Evolutionary conservation across 1,140 invertebrate genomes (phyloP), one percentile per base, ranked within the genome.

Genomic region (Homarus americanus): DNA sequence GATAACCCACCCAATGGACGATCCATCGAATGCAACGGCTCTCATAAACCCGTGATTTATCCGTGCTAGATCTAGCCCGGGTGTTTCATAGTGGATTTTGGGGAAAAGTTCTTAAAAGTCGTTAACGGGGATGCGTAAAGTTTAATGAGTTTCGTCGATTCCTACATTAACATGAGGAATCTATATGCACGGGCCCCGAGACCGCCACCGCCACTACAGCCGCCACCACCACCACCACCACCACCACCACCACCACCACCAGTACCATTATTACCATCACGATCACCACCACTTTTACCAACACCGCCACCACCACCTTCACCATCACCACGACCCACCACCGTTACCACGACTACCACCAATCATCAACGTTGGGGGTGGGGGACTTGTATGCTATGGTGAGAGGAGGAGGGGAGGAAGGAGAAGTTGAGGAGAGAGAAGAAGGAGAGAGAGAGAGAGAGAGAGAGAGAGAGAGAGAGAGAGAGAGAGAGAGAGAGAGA

Each of bases 51-150:
- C 49, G 41, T 90, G 87, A 90, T 90, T 90, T 90, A 90, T 44
- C 87, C 34, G 34, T 24, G 76, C 79, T 78, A 78, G 63, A 90
- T 82, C 80, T 82, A 82, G 78, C 17, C 80, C 80, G 78, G 63
- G 40, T 82, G 87, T 82, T 89, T 89, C 87, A 66, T 82, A 73
- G 44, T 89, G 63, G 78, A 73, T 82, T 82, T 82, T 28, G 87
- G 40, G 38, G 63, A 89, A 89, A 89, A 75, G 41, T 89, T 89
- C 87, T 72, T 73, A 82, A 72, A 82, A 89, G 87, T 89, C 87
- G 87, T 89, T 89, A 89, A 82, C 49, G 87, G 75, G 78, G 87
- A 89, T 82, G 87, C 10, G 78, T 89, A 89, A 89, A 89, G 87
- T 89, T 89, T 72, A 89, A 89, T 89, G 87, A 89, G 87, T 82